Evolutionary conservation across 2,113 vertebrate genomes (phyloP).

Genomic region (Emydura subglobosa): DNA sequence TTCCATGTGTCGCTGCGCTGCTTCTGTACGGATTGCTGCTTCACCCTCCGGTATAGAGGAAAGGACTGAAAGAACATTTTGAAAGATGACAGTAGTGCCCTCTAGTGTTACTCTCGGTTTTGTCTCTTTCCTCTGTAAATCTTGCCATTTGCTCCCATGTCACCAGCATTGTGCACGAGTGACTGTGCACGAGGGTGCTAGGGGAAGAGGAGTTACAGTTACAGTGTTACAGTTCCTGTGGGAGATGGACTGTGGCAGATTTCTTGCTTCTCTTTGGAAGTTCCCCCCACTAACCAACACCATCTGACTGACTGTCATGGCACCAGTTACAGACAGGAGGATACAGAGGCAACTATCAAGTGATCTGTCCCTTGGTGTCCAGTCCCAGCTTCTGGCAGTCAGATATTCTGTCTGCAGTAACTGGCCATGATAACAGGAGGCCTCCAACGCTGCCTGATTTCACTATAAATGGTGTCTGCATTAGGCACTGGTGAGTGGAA

Average conservation of each 20-base stretch:
- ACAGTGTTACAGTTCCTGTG: not conserved
- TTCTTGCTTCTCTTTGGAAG: not conserved
- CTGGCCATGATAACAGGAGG: not conserved
- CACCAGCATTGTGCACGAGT: not conserved
- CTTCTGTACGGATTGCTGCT: rapidly evolving
- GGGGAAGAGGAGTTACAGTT: not conserved
- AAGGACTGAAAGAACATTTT: rapidly evolving
- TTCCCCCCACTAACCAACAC: not conserved
- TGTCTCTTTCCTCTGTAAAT: not conserved
- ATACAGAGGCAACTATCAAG: not conserved
- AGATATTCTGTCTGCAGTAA: not conserved
- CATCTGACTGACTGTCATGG: not conserved
- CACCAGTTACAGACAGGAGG: not conserved
- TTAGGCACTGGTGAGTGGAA: not conserved
- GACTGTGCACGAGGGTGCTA: not conserved
- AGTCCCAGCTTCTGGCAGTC: not conserved
- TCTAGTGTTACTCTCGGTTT: not conserved
- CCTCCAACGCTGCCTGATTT: too few relatives aligned
- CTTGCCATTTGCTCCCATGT: not conserved
- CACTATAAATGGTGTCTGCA: not conserved
- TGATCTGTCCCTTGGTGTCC: not conserved
- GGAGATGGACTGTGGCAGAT: not conserved
- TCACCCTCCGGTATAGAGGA: not conserved
- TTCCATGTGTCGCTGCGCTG: not conserved
- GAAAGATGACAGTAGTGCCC: rapidly evolving